Percentiles rank a stretch among this genome's conserved stretches.
Evolutionary conservation across 2,888 invertebrate genomes (phyloP).

Genomic region (Stegana nigrithorax): DNA sequence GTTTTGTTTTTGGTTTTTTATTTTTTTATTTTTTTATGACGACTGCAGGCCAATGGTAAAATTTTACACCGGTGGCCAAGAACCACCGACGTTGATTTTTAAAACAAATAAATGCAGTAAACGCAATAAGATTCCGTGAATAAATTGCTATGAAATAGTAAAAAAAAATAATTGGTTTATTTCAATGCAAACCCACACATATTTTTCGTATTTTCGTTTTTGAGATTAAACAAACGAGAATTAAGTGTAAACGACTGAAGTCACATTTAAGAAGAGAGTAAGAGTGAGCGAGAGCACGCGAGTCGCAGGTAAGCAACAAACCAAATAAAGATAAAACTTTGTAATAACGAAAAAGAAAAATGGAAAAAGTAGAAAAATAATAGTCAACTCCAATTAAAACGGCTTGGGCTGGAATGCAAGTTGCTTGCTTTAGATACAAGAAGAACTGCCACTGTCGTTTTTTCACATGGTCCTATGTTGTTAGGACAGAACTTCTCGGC

Average conservation of each 20-base stretch:
- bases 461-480: too few relatives aligned
- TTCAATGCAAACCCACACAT: neutral
- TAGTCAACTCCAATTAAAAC: slow-evolving; percentile 1
- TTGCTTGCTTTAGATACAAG: neutral
- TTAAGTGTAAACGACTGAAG: neutral
- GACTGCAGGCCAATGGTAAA: too few relatives aligned
- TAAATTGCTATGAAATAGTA: neutral
- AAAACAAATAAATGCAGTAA: slow-evolving; percentile 7
- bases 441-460: too few relatives aligned
- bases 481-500: slow-evolving; percentile 3
- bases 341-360: too few relatives aligned
- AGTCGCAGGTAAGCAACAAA: neutral
- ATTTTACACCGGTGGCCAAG: slow-evolving; percentile 2
- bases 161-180: neutral
- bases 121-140: neutral
- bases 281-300: neutral
- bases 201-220: neutral
- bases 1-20: neutral
- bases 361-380: too few relatives aligned
- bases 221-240: neutral
- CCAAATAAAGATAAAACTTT: too few relatives aligned
- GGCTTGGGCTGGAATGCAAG: neutral
- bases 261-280: neutral
- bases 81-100: neutral
- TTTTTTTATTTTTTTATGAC: neutral